Conservation (phyloP, 2,797 vertebrate species). For the Alfaro cultratus region DNA sequence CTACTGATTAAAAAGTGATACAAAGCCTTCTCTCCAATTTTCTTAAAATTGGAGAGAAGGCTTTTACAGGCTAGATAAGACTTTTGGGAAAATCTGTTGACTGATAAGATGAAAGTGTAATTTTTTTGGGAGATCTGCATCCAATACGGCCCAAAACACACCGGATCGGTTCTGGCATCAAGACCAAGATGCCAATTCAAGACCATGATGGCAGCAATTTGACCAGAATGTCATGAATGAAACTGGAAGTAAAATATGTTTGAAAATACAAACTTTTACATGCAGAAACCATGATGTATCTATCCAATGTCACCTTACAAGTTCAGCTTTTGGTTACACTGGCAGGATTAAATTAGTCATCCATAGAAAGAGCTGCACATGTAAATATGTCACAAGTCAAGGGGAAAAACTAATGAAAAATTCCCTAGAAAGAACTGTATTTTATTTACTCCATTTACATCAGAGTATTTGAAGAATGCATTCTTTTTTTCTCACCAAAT, state of each 20-base stretch:
- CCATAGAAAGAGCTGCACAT: neutral
- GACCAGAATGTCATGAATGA: too few species aligned
- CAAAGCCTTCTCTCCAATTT: neutral
- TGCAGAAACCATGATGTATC: too few species aligned
- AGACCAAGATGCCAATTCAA: too few species aligned
- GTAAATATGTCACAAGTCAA: neutral
- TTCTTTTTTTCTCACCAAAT: neutral
- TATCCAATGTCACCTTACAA: too few species aligned
- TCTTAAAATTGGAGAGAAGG: too few species aligned
- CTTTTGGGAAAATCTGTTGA: neutral
- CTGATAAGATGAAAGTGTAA: neutral
- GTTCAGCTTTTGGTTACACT: too few species aligned
- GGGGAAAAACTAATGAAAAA: neutral
- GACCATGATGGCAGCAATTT: too few species aligned
- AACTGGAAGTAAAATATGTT: too few species aligned
- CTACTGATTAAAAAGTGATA: neutral
- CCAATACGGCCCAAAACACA: too few species aligned
- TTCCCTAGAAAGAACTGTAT: neutral
- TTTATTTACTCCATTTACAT: neutral
- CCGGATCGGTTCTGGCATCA: too few species aligned
- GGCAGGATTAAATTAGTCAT: neutral
- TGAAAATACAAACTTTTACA: too few species aligned
- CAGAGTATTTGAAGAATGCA: constrained; percentile 14
- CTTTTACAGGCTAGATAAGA: neutral
- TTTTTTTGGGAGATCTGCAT: neutral